Evolutionary conservation across 2,113 vertebrate species (phyloP), one percentile per base, ranked within the genome.

Genomic region (Chloroceryle aenea): DNA sequence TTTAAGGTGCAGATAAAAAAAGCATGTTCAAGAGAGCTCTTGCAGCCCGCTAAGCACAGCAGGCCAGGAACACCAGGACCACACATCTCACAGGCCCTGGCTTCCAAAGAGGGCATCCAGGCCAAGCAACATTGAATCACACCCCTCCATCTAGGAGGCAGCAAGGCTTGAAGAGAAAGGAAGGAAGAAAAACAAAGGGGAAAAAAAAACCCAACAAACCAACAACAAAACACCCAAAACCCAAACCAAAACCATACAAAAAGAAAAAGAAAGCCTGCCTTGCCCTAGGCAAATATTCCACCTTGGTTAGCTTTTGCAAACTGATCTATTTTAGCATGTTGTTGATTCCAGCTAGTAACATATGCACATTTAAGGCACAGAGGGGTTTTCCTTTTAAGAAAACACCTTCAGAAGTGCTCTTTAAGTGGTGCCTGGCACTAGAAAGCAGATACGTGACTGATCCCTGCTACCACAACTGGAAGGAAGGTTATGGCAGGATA

Each of bases 251-350:
- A 40, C 38, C 48, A 50, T 50, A 50, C 48, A 50, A 50, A 74
- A 71, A 14, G 6, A 58, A 85, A 76, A 81, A 74, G 58, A 63
- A 81, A 93, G 61, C 62, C 55, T 62, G 52, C 42, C 62, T 97
- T 85, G 81, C 79, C 71, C 77, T 25, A 43, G 79, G 92, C 81
- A 87, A 87, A 85, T 87, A 87, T 81, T 88, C 74, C 69, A 92
- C 45, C 91, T 66, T 14, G 1, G 62, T 66, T 58, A 87, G 91
- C 87, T 62, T 85, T 40, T 75, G n/a, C 64, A 95, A 71, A 66
- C 22, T 82, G 86, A 93, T 92, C 43, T 77, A 42, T 59, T 93
- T 88, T 64, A 79, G 30, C 2, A 0, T 43, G 38, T 26, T 86
- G 63, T 55, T 89, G 58, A 66, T 76, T 91, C 73, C 22, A 80